Evolutionary conservation across 2,113 vertebrate species (phyloP).

Genomic region (Leucosticte australis): DNA sequence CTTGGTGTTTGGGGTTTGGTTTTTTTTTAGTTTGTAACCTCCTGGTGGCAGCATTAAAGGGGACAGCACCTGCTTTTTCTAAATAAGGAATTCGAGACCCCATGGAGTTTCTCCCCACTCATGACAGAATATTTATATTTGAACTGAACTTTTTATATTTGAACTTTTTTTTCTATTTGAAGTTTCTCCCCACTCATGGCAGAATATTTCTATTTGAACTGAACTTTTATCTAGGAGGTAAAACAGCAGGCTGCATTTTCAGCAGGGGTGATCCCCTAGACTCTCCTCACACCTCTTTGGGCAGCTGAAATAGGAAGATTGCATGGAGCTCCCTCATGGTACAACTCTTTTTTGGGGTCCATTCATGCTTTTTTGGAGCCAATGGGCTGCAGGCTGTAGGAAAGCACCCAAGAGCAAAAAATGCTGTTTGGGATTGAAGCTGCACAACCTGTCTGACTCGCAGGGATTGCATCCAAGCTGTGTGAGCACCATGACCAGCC

Average conservation of each 20-base stretch:
- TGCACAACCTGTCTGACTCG: background rate
- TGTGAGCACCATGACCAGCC: accelerated
- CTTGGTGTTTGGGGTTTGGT: background rate
- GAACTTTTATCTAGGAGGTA: background rate
- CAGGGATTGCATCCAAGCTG: background rate
- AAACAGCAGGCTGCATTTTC: background rate
- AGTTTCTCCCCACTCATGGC: background rate
- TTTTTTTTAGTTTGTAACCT: background rate
- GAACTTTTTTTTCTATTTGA: background rate
- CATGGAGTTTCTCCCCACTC: background rate
- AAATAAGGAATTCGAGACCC: background rate
- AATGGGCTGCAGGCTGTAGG: background rate
- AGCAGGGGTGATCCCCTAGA: background rate
- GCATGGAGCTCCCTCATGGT: background rate
- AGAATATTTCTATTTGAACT: background rate
- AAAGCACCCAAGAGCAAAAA: background rate
- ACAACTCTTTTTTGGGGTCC: background rate
- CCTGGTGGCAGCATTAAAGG: background rate
- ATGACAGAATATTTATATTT: background rate
- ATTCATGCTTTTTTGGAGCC: background rate
- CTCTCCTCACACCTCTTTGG: background rate
- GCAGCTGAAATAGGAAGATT: background rate
- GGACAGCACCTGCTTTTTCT: background rate
- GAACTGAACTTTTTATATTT: background rate
- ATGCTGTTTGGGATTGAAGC: background rate